Evolutionary conservation across 2,888 invertebrate species (phyloP), one percentile per base, ranked within the genome.

Genomic region (Limnephilus marmoratus): DNA sequence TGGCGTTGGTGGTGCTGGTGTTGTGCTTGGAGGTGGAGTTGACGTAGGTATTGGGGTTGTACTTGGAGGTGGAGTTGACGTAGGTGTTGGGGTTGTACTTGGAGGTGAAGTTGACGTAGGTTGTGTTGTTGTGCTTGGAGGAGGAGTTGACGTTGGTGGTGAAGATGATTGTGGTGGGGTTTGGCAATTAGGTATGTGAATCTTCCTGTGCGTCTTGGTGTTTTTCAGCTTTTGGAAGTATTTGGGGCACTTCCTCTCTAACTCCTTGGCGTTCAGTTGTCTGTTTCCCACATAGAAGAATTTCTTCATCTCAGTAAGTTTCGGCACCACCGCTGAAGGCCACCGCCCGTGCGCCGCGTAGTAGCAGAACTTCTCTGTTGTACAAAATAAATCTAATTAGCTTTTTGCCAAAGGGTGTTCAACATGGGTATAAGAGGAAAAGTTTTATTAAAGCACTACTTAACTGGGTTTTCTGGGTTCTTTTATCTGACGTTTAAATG

Each of bases 281-380:
- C 81, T 87, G 31, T 87, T 11, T 13, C 91, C 91, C 15, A 88
- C 45, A n/a, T 34, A 91, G 87, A 91, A 91, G 87, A 91, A 91
- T 13, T 49, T 31, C 31, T 81, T 37, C 29, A 29, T 80, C 12
- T 87, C 91, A 5, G 0, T 5, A 18, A 37, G 80, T 24, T 29
- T n/a, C n/a, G 91, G 91, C 13, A 81, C 87, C 13, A 37, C 45
- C 1, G 12, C 37, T 4, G n/a, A 13, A 3, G 81, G 81, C 91
- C 91, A 91, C 1, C 31, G 13, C n/a, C 88, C 88, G 24, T 81
- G 0, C 9, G 87, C 91, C 9, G 91, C 91, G 15, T 81, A 91
- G 87, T 81, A 91, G 37, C 91, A 91, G 45, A 91, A 81, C 18
- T 68, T 91, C n/a, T 87, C 91, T 91, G 82, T 15, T 87, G 81